Conservation (phyloP, 2,113 vertebrate species). For the Cryptomyrus ogoouensis region DNA sequence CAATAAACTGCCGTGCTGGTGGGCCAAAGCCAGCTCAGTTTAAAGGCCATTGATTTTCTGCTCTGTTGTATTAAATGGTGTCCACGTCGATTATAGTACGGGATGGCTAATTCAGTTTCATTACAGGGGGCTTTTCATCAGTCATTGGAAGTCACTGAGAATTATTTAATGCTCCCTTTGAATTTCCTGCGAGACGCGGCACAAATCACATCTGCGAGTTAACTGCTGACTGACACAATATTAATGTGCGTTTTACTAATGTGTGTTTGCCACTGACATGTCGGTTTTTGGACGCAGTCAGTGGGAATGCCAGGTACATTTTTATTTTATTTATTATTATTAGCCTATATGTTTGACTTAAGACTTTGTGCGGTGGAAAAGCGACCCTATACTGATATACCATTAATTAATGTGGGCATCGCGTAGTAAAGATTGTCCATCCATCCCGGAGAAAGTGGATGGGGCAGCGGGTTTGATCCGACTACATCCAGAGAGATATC, state of each 20-base stretch:
- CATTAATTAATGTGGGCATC: background rate
- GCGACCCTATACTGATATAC: background rate
- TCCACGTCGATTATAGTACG: slow-evolving; percentile 23
- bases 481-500: background rate
- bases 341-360: background rate
- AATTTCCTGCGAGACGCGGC: slow-evolving; percentile 2
- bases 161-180: slow-evolving; percentile 20
- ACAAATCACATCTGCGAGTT: slow-evolving; percentile 19
- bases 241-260: slow-evolving; percentile 14
- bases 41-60: slow-evolving; percentile 37
- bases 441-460: background rate
- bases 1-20: slow-evolving; percentile 23
- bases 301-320: background rate
- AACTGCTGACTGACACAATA: slow-evolving; percentile 19
- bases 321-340: background rate
- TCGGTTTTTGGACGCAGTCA: background rate
- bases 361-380: background rate
- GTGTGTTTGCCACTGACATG: slow-evolving; percentile 16
- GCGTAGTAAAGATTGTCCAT: background rate
- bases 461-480: background rate
- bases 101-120: slow-evolving; percentile 21
- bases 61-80: slow-evolving; percentile 24
- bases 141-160: slow-evolving; percentile 11
- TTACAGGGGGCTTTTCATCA: slow-evolving; percentile 18
- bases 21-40: slow-evolving; percentile 15